Evolutionary conservation across 1,140 invertebrate species (phyloP).

Genomic region (Macrocentrus cingulum): DNA sequence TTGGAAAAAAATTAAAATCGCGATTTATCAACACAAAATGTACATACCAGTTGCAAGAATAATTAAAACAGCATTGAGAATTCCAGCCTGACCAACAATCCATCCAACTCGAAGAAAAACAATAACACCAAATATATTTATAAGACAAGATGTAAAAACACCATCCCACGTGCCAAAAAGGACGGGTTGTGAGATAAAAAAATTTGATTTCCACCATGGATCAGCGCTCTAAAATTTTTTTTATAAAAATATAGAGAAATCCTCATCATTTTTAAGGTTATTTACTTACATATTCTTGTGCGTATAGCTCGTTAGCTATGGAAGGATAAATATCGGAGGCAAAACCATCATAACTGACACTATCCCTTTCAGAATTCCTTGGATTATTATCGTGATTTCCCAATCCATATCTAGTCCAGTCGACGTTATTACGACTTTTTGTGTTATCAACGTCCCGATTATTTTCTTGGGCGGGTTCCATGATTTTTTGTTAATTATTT

Average conservation of each 20-base stretch:
- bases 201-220: conserved; percentile 91
- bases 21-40: neutral
- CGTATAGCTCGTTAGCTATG: conserved; percentile 83
- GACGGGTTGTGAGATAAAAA: conserved; percentile 90
- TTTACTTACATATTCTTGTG: conserved; percentile 75
- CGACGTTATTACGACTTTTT: conserved; percentile 44
- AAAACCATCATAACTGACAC: conserved; percentile 67
- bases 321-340: conserved; percentile 77
- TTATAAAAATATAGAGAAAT: too few relatives aligned
- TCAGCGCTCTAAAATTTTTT: conserved; percentile 69
- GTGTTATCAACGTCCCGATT: conserved; percentile 31
- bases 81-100: conserved; percentile 94
- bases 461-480: conserved; percentile 35
- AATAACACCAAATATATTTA: conserved; percentile 97
- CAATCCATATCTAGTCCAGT: conserved; percentile 64
- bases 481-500: too few relatives aligned
- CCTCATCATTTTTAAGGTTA: conserved; percentile 25
- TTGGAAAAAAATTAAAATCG: too few relatives aligned
- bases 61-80: conserved; percentile 83
- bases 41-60: conserved; percentile 77
- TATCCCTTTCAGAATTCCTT: conserved; percentile 58
- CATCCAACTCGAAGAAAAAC: conserved; percentile 94
- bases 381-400: conserved; percentile 53
- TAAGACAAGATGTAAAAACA: conserved; percentile 91
- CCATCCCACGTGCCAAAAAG: conserved; percentile 98